A percentile compares a stretch with the other conserved stretches of the same genome.
phyloP scores from a whole-genome alignment of 2,797 vertebrate genomes.

The Rhinella marina region DNA sequence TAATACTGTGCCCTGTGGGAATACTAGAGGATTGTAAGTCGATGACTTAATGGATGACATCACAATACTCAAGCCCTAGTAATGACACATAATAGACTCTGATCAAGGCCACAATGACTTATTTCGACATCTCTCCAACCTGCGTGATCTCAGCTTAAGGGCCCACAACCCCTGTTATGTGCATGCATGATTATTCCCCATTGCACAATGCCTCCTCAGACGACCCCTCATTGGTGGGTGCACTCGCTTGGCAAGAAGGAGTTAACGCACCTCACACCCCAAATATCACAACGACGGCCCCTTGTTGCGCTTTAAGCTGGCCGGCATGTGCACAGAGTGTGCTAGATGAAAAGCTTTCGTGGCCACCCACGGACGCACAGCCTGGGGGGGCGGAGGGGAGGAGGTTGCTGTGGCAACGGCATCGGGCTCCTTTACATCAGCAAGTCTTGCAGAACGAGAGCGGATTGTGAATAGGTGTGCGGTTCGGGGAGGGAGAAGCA shows the following conservation, averaged over 20 bases:
- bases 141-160: not conserved
- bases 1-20: not conserved
- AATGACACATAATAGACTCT: not conserved
- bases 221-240: not conserved
- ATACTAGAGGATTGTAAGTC: not conserved
- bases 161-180: not conserved
- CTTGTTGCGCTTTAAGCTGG: slow-evolving; percentile 42
- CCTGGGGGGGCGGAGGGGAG: slow-evolving; percentile 54
- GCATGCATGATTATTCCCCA: not conserved
- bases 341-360: slow-evolving; percentile 56
- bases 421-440: slow-evolving; percentile 58
- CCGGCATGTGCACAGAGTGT: slow-evolving; percentile 55
- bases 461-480: slow-evolving; percentile 54
- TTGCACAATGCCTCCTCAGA: not conserved
- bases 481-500: not conserved
- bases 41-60: not conserved
- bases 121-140: not conserved
- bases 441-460: slow-evolving; percentile 43
- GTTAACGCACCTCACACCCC: slow-evolving; percentile 12
- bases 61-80: not conserved
- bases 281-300: slow-evolving; percentile 26
- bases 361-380: slow-evolving; percentile 58
- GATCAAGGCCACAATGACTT: not conserved
- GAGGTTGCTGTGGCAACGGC: slow-evolving; percentile 50
- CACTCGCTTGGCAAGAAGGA: not conserved